Evolutionary conservation across 2,797 vertebrate genomes (phyloP), one percentile per base, ranked within the genome.

Genomic region (Argyrosomus regius): DNA sequence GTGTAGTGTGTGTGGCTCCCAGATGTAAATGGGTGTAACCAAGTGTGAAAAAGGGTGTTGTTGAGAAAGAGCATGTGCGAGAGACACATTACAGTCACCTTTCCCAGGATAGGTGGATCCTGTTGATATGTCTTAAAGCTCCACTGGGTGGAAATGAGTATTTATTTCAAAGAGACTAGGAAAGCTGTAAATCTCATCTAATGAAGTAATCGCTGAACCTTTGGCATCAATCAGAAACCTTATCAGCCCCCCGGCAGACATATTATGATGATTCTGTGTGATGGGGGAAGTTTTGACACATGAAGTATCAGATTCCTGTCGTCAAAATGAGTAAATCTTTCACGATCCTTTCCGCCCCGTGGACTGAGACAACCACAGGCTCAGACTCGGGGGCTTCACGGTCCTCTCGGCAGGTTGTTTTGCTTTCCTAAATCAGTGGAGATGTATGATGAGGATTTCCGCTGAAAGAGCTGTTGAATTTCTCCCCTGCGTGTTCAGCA

Each of bases 401-500:
- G 41, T 70, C 74, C 35, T 65, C 77, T 86, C 35, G 1, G 76
- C 46, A 62, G 60, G n/a, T 67, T 92, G 89, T 94, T 94, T 93
- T 88, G 78, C 75, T 94, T 92, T 85, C 56, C 75, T 77, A 26
- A 84, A 86, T 88, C 60, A 13, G 86, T 45, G 58, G 72, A 89
- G 87, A 87, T 81, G 78, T 80, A 77, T 89, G 89, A 89, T 71
- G 87, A 88, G 81, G 84, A 82, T 89, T 92, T 92, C 86, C 80
- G 81, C 24, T 90, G 89, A 90, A 83, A 91, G 86, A 89, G 74
- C 82, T 41, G 84, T 66, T 79, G 85, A 90, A 90, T 88, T 85
- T 83, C 82, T 88, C 90, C 92, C 89, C 9, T 1, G 88, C 87
- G 91, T 80, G 77, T 68, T 50, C 28, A 26, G 81, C 66, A 24